Base-by-base conservation (phyloP, 2,888 invertebrate genomes). In the Cenopis cana region DNA sequence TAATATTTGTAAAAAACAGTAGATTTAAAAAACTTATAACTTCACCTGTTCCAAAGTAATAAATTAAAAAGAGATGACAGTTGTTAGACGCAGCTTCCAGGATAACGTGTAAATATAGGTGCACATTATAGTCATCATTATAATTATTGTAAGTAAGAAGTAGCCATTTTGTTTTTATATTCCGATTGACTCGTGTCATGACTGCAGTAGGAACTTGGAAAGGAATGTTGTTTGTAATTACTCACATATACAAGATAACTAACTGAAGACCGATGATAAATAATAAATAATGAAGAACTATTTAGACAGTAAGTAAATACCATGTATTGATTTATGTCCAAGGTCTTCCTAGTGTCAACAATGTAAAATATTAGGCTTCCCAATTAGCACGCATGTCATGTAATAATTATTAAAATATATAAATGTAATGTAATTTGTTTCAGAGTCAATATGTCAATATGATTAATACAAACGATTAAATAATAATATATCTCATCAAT, bases 401-500 rank as follows among this genome's bases (percentile, higher is more conserved):
- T 56, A 29, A 56, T 29, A 17, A n/a, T 55, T 41, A 6, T 18
- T 54, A 24, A 65, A 65, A 55, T 36, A 29, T 24, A 29, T 54
- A 24, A 5, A 17, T 12, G 29, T 20, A 12, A n/a, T n/a, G n/a
- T n/a, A 24, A 55, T 65, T 65, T 33, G 17, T 65, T 46, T 29
- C 18, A 46, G 55, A 24, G 46, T 18, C 55, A 29, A 55, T 17
- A 18, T 29, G 54, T 20, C 24, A 33, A 54, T 59, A 59, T 54
- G 46, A 66, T 59, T 50, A 70, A 70, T 55, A 46, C 59, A 59
- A 20, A 41, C 59, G 46, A 70, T 70, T 70, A 66, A 70, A 46
- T 59, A 46, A 60, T 60, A 70, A 70, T 60, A 46, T 54, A 20
- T 17, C 59, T 33, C 60, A 56, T 67, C 66, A 59, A 55, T 24